Evolutionary conservation across 2,888 invertebrate species (phyloP), one percentile per base, ranked within the genome.

Genomic region (Polydrusus pterygomalis): DNA sequence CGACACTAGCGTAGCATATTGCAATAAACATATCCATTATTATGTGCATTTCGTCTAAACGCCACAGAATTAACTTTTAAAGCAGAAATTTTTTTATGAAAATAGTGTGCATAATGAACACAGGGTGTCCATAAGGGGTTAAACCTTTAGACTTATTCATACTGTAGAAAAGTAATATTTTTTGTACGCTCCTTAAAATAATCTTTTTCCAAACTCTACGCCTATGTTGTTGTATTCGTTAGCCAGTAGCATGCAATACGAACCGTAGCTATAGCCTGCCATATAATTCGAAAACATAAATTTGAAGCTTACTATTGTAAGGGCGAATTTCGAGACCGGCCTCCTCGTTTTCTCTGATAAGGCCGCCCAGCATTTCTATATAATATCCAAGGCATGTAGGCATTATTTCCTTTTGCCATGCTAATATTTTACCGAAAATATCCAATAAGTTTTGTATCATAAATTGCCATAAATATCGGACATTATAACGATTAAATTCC

Each of bases 371-470:
- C 81, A 82, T 82, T 81, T 82, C 82, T 81, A 82, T 81, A 83
- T 82, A 83, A 82, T 82, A 83, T 83, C 82, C 83, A 82, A 80
- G 78, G 80, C 80, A 82, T 82, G 80, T 80, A 69, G 71, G 77
- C 69, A 78, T 79, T 79, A 79, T 78, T 79, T 79, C 79, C 79
- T 73, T 70, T 74, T 70, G 63, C 67, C 68, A 69, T 60, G 72
- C 77, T 65, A 73, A 73, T 76, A 75, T 70, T 78, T 76, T 69
- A 75, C 65, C 70, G 67, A 73, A 70, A 75, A 64, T 72, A 72
- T 68, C 72, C 70, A 75, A 78, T 75, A 75, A 72, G 54, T 72
- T 72, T 65, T 68, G 56, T 75, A 75, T 75, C 70, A n/a, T 62
- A 62, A 40, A 9, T 30, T 25, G 47, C 65, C 18, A 75, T 75